Evolutionary conservation across 2,113 vertebrate genomes (phyloP).

Genomic region (Henicopernis longicauda): DNA sequence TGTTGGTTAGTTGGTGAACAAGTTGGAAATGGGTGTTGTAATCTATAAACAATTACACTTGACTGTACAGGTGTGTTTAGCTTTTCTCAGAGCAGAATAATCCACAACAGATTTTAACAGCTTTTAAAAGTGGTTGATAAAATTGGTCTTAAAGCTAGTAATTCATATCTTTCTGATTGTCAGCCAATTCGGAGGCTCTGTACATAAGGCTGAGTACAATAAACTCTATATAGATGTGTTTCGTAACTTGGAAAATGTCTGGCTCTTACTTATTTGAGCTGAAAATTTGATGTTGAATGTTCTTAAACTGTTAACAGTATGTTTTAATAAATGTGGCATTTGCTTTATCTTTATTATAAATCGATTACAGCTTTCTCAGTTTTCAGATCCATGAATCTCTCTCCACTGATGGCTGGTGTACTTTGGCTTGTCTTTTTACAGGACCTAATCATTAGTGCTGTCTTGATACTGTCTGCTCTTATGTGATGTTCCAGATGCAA

Average conservation of each 20-base stretch:
- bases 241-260: neutral
- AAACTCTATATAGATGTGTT: neutral
- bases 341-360: neutral
- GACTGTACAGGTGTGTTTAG: neutral
- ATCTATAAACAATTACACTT: neutral
- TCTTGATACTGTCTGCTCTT: neutral
- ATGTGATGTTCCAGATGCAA: neutral
- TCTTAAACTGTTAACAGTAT: neutral
- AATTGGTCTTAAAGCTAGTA: neutral
- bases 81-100: neutral
- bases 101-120: neutral
- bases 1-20: neutral
- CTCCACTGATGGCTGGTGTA: neutral
- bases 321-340: neutral
- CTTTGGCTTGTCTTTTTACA: neutral
- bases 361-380: neutral
- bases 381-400: neutral
- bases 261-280: neutral
- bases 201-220: neutral
- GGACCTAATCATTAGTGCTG: neutral
- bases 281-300: neutral
- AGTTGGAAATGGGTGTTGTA: neutral
- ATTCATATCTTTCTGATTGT: neutral
- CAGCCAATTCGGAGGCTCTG: neutral
- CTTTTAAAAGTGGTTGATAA: neutral